Percentiles rank a stretch among this genome's conserved stretches.
These are phyloP conservation scores for Phengaris arion DNA, from an alignment of 2,888 invertebrate species.

Conservation along the genomic window DNA sequence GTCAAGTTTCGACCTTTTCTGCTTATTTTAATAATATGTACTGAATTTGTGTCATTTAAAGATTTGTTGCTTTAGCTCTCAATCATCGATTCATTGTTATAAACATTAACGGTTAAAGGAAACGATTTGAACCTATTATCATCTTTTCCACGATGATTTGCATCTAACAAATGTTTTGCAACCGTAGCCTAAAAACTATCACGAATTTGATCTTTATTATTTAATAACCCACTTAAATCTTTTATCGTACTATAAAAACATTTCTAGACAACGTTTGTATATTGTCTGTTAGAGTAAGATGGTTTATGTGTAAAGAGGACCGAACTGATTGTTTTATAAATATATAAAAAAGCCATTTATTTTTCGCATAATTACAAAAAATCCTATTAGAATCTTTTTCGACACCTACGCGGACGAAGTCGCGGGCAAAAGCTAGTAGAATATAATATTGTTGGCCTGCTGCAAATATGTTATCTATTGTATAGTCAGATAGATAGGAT, in stretches of 20 bases:
- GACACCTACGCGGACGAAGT: no score
- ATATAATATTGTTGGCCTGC: no score
- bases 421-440: no score
- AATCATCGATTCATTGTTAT: background rate
- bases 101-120: background rate
- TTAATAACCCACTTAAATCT: background rate
- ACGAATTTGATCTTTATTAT: constrained; percentile 16
- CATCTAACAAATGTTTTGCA: constrained; percentile 12
- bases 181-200: constrained; percentile 22
- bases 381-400: no score
- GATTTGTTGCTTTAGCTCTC: background rate
- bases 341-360: no score
- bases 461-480: no score
- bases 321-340: no score
- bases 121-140: constrained; percentile 1
- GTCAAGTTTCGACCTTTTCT: no score
- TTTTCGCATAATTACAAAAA: no score
- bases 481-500: no score
- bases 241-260: background rate
- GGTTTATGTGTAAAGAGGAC: no score
- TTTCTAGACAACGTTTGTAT: background rate
- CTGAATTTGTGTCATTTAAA: background rate
- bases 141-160: constrained; percentile 8
- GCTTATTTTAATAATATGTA: background rate
- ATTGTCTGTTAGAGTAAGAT: background rate